phyloP scores from a whole-genome alignment of 2,797 vertebrate genomes.

The Pipistrellus pipistrellus region DNA sequence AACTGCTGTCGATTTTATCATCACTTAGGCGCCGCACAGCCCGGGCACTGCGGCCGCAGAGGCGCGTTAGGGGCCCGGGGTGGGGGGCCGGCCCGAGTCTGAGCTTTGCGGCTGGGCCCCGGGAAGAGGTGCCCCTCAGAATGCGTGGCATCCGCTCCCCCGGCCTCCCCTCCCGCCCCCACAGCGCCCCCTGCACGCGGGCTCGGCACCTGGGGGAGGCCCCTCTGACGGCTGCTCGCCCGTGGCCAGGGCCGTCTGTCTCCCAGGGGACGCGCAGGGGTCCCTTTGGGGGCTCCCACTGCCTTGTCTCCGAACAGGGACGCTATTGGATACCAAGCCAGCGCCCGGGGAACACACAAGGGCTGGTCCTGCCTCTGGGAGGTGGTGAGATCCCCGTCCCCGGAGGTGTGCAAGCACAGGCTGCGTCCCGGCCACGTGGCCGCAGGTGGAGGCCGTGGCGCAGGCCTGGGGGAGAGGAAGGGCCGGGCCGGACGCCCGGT shows the following conservation, averaged over 20 bases:
- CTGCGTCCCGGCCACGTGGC: background rate
- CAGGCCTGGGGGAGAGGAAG: background rate
- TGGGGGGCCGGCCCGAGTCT: fast-evolving
- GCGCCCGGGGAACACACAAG: background rate
- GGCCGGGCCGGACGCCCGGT: background rate
- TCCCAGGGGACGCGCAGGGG: background rate
- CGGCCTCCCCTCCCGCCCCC: background rate
- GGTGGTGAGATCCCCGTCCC: background rate
- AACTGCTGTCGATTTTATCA: constrained; percentile 83
- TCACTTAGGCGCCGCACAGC: constrained; percentile 72
- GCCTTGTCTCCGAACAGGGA: constrained; percentile 8
- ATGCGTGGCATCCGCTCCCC: background rate
- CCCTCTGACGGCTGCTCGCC: background rate
- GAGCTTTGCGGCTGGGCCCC: background rate
- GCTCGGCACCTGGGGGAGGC: too few relatives aligned
- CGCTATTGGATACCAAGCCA: constrained; percentile 11
- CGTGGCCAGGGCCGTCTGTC: background rate
- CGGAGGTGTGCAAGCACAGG: background rate
- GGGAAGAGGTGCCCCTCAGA: background rate
- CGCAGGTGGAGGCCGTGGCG: background rate
- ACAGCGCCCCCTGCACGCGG: background rate
- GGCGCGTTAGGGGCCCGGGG: background rate
- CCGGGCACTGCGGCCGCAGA: background rate
- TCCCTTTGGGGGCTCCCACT: background rate
- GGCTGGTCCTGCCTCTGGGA: background rate